Base-by-base conservation (phyloP, 2,888 invertebrate genomes). In the Diabrotica balteata region DNA sequence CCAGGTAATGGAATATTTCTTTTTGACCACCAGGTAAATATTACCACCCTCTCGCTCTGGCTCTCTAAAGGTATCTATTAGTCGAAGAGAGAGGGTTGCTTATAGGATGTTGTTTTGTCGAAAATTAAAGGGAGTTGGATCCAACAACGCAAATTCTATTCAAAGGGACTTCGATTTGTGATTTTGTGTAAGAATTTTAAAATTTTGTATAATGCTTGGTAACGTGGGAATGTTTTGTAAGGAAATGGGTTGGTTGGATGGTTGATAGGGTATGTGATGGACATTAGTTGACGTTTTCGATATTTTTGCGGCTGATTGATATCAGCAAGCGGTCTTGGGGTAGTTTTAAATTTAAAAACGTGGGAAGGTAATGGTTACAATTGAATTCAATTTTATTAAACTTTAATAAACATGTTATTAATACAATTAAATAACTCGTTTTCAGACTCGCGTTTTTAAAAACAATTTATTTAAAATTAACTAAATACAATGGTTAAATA, bases 201-300 rank as follows among this genome's bases (percentile, higher is more conserved):
- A 70, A 62, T 72, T 71, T 72, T 69, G 72, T 68, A 71, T 70
- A 74, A 71, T 69, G 62, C 64, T 68, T 8, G 45, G 63, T 65
- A 72, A 76, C 76, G 76, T 76, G 76, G 76, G 76, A 76, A 76
- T 69, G 65, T 66, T 66, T 46, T 63, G 70, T 66, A 47, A 57
- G 52, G 51, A 72, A 75, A 76, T 76, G 75, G 76, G 67, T 67
- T 67, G 59, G 17, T 53, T 17, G 64, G 64, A 42, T 57, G 59
- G 71, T 70, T 54, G 66, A 68, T 68, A 59, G 68, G 64, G 61
- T 68, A 65, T 50, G 59, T 59, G 62, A 66, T 63, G 66, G 69
- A 63, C 69, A 63, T 62, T 59, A 63, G 69, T 66, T 69, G 66
- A 66, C 69, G 63, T 71, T 66, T 72, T 60, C 50, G 62, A 72